These are phyloP conservation scores for Chloroclysta siterata DNA, from an alignment of 2,888 invertebrate genomes.

Conservation along the genomic window DNA sequence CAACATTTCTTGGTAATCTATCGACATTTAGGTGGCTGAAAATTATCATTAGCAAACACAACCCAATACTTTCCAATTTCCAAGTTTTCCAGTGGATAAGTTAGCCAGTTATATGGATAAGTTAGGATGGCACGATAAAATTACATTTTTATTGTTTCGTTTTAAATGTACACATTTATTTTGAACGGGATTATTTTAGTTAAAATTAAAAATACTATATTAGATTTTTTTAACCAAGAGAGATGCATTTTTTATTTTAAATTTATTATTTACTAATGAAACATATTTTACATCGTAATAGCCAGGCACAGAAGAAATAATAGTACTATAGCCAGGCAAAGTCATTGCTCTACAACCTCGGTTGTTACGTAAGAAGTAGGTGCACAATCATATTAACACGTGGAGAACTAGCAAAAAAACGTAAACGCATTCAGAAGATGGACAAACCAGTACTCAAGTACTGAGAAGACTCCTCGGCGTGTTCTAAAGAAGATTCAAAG, in stretches of 20 bases:
- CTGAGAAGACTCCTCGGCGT: not conserved
- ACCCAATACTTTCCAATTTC: not conserved
- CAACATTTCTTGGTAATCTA: constrained; percentile 58
- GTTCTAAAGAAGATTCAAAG: constrained; percentile 5
- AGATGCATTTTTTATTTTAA: too few relatives aligned
- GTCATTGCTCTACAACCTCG: constrained; percentile 53
- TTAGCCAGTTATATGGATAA: too few relatives aligned
- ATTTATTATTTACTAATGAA: too few relatives aligned
- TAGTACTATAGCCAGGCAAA: constrained; percentile 1
- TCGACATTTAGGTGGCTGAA: constrained; percentile 34
- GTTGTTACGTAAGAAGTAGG: constrained; percentile 44
- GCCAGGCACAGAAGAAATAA: not conserved
- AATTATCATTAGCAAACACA: not conserved
- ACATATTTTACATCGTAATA: too few relatives aligned
- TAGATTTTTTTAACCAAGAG: too few relatives aligned
- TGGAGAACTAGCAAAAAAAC: constrained; percentile 57
- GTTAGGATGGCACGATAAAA: too few relatives aligned
- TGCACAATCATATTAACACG: constrained; percentile 36
- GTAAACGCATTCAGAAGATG: constrained; percentile 53
- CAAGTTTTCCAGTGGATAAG: not conserved
- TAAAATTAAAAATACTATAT: too few relatives aligned
- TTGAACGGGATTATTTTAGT: too few relatives aligned
- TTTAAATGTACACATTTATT: too few relatives aligned
- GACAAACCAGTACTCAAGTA: constrained; percentile 15
- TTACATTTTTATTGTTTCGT: too few relatives aligned